phyloP scores from a whole-genome alignment of 2,888 invertebrate genomes.

The Tethea ocularis region DNA sequence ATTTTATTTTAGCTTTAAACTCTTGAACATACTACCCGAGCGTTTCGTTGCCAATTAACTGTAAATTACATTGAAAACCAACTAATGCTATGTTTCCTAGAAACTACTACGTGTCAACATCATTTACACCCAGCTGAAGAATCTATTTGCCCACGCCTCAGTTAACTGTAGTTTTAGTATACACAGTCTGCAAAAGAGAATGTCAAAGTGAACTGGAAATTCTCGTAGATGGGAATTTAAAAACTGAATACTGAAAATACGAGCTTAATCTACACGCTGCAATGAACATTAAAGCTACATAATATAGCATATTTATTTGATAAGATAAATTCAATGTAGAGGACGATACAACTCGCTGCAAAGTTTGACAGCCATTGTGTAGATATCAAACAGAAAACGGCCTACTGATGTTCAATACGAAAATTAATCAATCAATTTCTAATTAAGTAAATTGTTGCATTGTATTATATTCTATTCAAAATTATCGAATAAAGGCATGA shows the following conservation, averaged over 20 bases:
- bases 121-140: not conserved
- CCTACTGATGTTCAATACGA: not conserved
- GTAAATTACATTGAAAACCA: not conserved
- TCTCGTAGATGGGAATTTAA: not conserved
- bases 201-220: constrained; percentile 7
- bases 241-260: not conserved
- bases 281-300: not conserved
- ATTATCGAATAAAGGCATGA: not conserved
- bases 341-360: constrained; percentile 34
- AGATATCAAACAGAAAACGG: constrained; percentile 35
- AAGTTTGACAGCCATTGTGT: constrained; percentile 51
- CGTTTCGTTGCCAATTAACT: not conserved
- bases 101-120: not conserved
- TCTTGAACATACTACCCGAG: not conserved
- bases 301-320: not conserved
- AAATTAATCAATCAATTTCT: constrained; percentile 6
- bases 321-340: constrained; percentile 7
- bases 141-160: not conserved
- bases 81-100: not conserved
- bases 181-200: not conserved
- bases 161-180: not conserved
- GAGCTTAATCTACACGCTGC: not conserved
- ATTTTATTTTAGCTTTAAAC: no score
- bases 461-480: not conserved
- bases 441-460: not conserved